Evolutionary conservation across 2,113 vertebrate species (phyloP).

Genomic region (Spizaetus ornatus): DNA sequence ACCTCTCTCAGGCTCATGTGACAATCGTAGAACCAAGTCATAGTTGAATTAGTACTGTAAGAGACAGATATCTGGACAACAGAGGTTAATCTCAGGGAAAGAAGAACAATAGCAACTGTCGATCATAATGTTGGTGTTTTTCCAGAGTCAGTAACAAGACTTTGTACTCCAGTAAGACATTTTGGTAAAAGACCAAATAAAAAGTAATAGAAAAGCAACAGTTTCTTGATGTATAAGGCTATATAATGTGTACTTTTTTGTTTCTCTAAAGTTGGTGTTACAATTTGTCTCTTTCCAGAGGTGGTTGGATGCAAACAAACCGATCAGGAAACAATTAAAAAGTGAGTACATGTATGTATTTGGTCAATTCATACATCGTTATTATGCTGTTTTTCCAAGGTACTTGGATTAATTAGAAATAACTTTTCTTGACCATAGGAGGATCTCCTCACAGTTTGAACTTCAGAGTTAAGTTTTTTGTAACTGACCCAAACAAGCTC

Average conservation of each 20-base stretch:
- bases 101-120: background rate
- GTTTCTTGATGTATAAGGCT: background rate
- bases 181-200: background rate
- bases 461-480: constrained; percentile 99
- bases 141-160: background rate
- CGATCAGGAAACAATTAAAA: constrained; percentile 98
- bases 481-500: constrained; percentile 92
- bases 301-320: constrained; percentile 98
- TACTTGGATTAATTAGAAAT: constrained; percentile 71
- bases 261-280: constrained; percentile 11
- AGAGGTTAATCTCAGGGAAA: background rate
- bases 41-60: background rate
- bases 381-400: constrained; percentile 25
- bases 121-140: background rate
- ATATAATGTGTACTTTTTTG: background rate
- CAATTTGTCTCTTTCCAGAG: constrained; percentile 82
- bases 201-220: background rate
- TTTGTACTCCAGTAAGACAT: background rate
- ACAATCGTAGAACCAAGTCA: background rate
- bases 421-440: constrained; percentile 76
- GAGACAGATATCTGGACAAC: background rate
- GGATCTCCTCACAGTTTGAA: constrained; percentile 94
- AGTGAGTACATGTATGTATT: constrained; percentile 82
- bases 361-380: constrained; percentile 20
- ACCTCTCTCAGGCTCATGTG: background rate